These are phyloP conservation scores for Phengaris arion DNA, from an alignment of 2,888 invertebrate genomes.

Conservation along the genomic window DNA sequence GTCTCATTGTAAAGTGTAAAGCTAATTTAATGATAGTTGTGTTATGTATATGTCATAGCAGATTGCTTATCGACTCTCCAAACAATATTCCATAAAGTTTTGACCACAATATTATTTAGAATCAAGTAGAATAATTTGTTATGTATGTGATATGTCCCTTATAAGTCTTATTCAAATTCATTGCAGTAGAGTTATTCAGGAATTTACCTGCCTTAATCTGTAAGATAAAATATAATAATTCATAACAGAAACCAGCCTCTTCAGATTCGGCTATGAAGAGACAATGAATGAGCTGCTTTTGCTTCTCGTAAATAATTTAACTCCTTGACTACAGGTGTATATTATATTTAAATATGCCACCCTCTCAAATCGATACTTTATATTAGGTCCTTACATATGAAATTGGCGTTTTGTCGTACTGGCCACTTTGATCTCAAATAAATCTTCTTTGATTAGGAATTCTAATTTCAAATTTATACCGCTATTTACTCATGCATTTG, in stretches of 20 bases:
- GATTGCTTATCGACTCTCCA: neutral
- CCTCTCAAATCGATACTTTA: neutral
- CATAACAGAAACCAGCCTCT: neutral
- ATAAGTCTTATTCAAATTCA: too few relatives aligned
- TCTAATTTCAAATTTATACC: too few relatives aligned
- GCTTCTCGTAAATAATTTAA: neutral
- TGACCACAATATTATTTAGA: neutral
- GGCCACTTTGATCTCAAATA: too few relatives aligned
- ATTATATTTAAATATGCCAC: slow-evolving; percentile 1
- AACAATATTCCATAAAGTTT: neutral
- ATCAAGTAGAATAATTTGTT: too few relatives aligned
- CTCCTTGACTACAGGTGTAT: slow-evolving; percentile 7
- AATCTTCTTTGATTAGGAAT: too few relatives aligned
- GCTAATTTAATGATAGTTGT: neutral
- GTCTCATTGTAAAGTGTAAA: neutral
- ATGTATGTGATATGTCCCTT: too few relatives aligned
- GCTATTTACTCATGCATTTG: too few relatives aligned
- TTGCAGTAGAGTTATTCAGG: neutral
- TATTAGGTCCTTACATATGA: too few relatives aligned
- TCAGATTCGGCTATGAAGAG: neutral
- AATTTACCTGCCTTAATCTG: neutral
- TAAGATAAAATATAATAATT: neutral
- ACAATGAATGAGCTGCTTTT: neutral
- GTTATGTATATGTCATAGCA: neutral
- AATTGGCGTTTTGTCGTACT: too few relatives aligned